Conservation (phyloP, 2,113 vertebrate species). For the Serilophus lunatus region DNA sequence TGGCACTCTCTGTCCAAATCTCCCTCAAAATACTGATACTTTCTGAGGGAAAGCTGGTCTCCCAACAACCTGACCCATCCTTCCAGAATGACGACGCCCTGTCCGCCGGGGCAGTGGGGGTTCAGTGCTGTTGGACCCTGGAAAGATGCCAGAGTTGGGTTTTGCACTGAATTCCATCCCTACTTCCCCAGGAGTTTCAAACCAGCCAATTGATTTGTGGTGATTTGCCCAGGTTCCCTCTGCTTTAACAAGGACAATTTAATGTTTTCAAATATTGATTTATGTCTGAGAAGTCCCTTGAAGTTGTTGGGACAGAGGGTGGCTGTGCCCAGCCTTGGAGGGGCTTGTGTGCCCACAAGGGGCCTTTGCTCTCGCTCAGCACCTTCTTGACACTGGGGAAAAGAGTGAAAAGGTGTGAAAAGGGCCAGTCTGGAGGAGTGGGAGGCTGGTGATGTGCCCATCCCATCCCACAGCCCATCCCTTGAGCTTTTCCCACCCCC, state of each 20-base stretch:
- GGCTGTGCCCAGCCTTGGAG: not conserved
- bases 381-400: not conserved
- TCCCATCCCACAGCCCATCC: rapidly evolving
- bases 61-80: not conserved
- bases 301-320: rapidly evolving
- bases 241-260: not conserved
- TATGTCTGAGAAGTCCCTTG: not conserved
- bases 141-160: too few relatives aligned
- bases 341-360: not conserved
- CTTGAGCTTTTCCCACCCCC: rapidly evolving
- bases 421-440: not conserved
- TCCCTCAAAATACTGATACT: rapidly evolving
- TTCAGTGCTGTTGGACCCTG: rapidly evolving
- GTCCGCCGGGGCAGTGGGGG: rapidly evolving
- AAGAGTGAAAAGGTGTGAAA: not conserved
- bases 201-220: not conserved
- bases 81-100: rapidly evolving
- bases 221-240: not conserved
- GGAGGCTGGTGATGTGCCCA: not conserved
- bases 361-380: not conserved
- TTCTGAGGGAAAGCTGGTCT: not conserved
- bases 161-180: rapidly evolving
- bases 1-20: not conserved
- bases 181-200: not conserved
- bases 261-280: not conserved